Conservation (phyloP, 2,113 vertebrate genomes). For the Onychorhynchus coronatus region DNA sequence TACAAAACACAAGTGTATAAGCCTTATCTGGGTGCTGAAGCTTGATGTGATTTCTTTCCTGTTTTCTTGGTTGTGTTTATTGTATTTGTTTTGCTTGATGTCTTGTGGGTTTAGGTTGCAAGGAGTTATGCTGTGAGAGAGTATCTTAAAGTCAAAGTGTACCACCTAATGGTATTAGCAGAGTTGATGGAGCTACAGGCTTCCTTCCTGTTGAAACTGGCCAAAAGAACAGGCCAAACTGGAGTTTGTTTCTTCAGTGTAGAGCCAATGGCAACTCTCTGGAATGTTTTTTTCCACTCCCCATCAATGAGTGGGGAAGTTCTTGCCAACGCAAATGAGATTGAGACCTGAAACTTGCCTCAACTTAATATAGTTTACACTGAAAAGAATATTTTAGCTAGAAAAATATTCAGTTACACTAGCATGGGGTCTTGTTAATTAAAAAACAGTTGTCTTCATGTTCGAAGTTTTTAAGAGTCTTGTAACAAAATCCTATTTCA, state of each 20-base stretch:
- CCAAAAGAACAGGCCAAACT: slow-evolving; percentile 12
- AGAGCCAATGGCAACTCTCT: background rate
- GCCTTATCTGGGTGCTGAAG: background rate
- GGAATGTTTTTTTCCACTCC: slow-evolving; percentile 54
- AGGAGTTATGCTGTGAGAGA: background rate
- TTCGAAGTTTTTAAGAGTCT: background rate
- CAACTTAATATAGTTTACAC: background rate
- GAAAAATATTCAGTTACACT: background rate
- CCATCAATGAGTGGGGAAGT: slow-evolving; percentile 37
- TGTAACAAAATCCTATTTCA: background rate
- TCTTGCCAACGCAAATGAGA: slow-evolving; percentile 34
- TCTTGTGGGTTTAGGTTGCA: background rate
- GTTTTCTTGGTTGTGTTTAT: background rate
- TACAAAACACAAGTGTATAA: background rate
- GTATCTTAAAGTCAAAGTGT: slow-evolving; percentile 21
- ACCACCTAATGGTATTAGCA: slow-evolving; percentile 48
- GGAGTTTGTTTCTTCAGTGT: slow-evolving; percentile 33
- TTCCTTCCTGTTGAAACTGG: slow-evolving; percentile 47
- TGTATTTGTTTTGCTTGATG: background rate
- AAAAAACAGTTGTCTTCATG: background rate
- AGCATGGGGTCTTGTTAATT: background rate
- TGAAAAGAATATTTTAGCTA: background rate
- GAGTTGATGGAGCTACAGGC: slow-evolving; percentile 25
- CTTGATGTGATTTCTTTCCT: background rate
- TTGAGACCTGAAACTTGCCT: slow-evolving; percentile 34